phyloP scores from a whole-genome alignment of 2,888 invertebrate genomes.

The Nemapogon koenigi region DNA sequence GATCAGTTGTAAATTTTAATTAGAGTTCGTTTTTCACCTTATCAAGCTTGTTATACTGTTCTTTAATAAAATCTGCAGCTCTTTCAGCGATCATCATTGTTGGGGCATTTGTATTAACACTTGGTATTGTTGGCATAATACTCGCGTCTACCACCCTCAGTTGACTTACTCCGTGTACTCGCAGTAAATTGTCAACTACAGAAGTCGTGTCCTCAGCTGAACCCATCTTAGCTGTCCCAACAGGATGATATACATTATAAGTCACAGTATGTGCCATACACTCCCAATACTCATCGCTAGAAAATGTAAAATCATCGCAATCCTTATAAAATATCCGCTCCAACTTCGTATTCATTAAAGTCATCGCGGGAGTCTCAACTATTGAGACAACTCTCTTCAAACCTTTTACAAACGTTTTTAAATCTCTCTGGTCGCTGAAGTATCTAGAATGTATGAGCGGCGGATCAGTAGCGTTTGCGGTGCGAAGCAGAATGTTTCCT shows the following conservation, averaged over 20 bases:
- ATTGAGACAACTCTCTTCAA: conserved; percentile 39
- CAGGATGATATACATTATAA: conserved; percentile 66
- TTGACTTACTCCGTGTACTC: conserved; percentile 31
- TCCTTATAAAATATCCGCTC: conserved; percentile 34
- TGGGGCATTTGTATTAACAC: conserved; percentile 46
- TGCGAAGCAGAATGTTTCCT: conserved; percentile 36
- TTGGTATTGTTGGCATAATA: conserved; percentile 39
- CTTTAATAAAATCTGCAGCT: conserved; percentile 46
- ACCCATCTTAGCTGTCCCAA: conserved; percentile 51
- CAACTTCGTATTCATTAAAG: conserved; percentile 32
- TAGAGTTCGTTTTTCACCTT: too few species aligned
- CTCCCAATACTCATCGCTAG: conserved; percentile 67
- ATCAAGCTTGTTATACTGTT: too few species aligned
- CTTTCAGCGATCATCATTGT: conserved; percentile 53
- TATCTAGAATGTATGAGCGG: conserved; percentile 46
- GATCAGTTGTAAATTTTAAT: too few species aligned
- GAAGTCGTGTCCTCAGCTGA: conserved; percentile 25
- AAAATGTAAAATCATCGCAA: conserved; percentile 36
- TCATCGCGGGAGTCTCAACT: conserved; percentile 35
- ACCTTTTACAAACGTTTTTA: conserved; percentile 34
- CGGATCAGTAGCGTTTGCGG: conserved; percentile 30
- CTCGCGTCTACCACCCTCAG: conserved; percentile 46
- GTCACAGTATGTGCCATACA: conserved; percentile 66
- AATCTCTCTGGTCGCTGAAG: conserved; percentile 40
- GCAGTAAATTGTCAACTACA: conserved; percentile 39